Percentiles rank a stretch among this genome's conserved stretches.
phyloP scores from a whole-genome alignment of 1,140 invertebrate genomes.

The Bradysia coprophila region DNA sequence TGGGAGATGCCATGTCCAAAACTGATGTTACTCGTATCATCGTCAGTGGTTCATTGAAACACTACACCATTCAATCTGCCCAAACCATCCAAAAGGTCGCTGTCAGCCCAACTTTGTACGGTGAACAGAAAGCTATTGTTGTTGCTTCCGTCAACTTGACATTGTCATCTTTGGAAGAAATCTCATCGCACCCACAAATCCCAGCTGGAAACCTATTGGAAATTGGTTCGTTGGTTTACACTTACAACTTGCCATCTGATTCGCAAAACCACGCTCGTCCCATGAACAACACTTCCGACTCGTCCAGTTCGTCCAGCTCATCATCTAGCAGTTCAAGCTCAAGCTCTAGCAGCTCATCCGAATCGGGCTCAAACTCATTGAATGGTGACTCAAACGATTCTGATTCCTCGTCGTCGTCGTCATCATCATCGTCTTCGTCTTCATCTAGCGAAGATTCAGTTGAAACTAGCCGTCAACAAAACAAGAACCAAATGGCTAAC shows the following conservation, averaged over 20 bases:
- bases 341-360: too few species aligned
- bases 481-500: conserved; percentile 2
- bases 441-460: too few species aligned
- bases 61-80: conserved; percentile 38
- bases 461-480: conserved; percentile 4
- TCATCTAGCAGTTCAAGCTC: too few species aligned
- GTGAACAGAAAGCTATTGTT: conserved; percentile 34
- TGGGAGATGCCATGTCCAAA: conserved; percentile 27
- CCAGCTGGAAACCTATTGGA: conserved; percentile 17
- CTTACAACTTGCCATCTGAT: conserved; percentile 22
- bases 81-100: conserved; percentile 34
- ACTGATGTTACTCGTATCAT: conserved; percentile 32
- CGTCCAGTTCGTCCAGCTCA: too few species aligned
- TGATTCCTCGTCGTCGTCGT: neutral
- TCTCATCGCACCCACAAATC: conserved; percentile 15
- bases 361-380: too few species aligned
- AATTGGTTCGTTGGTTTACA: conserved; percentile 30
- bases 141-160: conserved; percentile 33
- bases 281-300: neutral
- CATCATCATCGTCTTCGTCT: too few species aligned
- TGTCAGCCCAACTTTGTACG: conserved; percentile 28
- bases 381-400: too few species aligned
- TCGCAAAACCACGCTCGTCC: conserved; percentile 3
- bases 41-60: conserved; percentile 28
- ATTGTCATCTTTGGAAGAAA: conserved; percentile 22